Base-by-base conservation (phyloP, 2,888 invertebrate species). In the Myathropa florea region DNA sequence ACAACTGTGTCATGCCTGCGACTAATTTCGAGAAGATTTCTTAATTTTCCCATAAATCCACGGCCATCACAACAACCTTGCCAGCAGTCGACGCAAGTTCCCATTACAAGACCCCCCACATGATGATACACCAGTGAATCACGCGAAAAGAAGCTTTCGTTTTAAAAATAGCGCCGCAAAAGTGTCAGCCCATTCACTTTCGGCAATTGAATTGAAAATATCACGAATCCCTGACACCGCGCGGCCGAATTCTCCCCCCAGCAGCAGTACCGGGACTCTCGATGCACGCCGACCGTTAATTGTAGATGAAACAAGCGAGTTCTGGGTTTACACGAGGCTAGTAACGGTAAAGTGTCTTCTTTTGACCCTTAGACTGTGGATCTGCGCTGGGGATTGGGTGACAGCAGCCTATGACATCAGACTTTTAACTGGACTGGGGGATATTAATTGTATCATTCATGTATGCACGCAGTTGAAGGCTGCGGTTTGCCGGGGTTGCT, bases 111-210 rank as follows among this genome's bases (percentile, higher is more conserved):
- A 18, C 46, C 6, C 46, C 46, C 18, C 18, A 18, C 9, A 18
- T 2, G 46, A 46, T 46, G 46, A 46, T 46, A 46, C 46, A 30
- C 57, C 46, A 73, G 72, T 84, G 83, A 84, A 75, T 83, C 83
- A 83, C 65, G 57, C 63, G 30, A 79, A 73, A 68, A 65, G 63
- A 84, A 84, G 83, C 83, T 84, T 80, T 84, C 30, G 2, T 0
- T 73, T 83, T 84, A 84, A 75, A 84, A 84, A 84, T 84, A 84
- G 80, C 70, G 23, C 60, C 39, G 65, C 64, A 12, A 80, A 84
- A 84, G 83, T 84, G 83, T 75, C 83, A 73, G 33, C 71, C 60
- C 18, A 72, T 83, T 72, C 67, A 64, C 79, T 75, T 79, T 73
- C 33, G 70, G 64, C 78, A 46, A 46, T 46, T 46, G 18, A 84